A percentile compares a stretch with the other conserved stretches of the same genome.
Evolutionary conservation across 1,140 invertebrate genomes (phyloP).

Genomic region (Drosophila pruinosa): DNA sequence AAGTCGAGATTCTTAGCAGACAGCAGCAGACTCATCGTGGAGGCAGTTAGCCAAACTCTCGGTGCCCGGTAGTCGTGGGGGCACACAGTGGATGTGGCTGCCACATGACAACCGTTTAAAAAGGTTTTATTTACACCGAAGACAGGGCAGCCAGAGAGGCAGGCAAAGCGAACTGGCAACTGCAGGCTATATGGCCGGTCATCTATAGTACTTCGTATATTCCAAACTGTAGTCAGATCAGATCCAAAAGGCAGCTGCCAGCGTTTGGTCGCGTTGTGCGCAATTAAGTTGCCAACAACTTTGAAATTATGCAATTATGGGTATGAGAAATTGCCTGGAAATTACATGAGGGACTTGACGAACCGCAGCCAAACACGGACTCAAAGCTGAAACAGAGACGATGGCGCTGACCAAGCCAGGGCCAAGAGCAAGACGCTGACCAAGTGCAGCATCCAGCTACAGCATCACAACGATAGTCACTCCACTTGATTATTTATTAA

Average conservation of each 20-base stretch:
- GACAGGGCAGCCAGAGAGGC: constrained; percentile 32
- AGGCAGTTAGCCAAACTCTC: constrained; percentile 39
- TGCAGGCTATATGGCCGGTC: not conserved
- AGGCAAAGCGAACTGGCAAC: not conserved
- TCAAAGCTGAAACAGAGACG: constrained; percentile 13
- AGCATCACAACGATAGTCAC: constrained; percentile 44
- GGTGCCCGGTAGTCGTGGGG: constrained; percentile 44
- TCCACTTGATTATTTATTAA: constrained; percentile 80
- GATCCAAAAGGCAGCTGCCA: constrained; percentile 25
- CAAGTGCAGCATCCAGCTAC: constrained; percentile 3
- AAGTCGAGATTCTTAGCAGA: constrained; percentile 42
- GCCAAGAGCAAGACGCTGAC: constrained; percentile 10
- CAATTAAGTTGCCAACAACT: constrained; percentile 82
- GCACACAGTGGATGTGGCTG: constrained; percentile 18
- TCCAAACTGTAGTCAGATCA: not conserved
- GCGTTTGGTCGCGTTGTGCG: constrained; percentile 60
- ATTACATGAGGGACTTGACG: constrained; percentile 79
- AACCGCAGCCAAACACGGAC: constrained; percentile 51
- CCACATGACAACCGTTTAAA: constrained; percentile 78
- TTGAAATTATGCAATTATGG: constrained; percentile 82
- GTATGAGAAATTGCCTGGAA: constrained; percentile 82
- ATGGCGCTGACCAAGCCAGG: not conserved
- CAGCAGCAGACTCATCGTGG: constrained; percentile 6
- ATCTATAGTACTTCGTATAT: not conserved
- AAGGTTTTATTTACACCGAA: constrained; percentile 81